phyloP scores from a whole-genome alignment of 2,888 invertebrate species.

The Tipula vernalis region DNA sequence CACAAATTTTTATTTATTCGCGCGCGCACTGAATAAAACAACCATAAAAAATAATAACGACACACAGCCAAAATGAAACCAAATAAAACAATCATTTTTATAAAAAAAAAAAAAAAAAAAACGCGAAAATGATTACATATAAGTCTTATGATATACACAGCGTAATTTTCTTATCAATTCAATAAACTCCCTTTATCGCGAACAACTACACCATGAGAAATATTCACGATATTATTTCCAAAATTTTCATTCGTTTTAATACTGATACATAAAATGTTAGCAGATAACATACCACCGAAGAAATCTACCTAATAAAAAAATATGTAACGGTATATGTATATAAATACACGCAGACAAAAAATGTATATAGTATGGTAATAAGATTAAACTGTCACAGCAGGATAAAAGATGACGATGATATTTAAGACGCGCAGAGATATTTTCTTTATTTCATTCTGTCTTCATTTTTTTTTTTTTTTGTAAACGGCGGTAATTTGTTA shows the following conservation, averaged over 20 bases:
- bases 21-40: not conserved
- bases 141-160: not conserved
- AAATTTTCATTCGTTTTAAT: not conserved
- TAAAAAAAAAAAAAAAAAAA: not conserved
- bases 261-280: not conserved
- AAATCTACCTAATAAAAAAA: not conserved
- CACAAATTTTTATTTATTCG: not conserved
- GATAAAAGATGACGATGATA: not conserved
- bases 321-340: not conserved
- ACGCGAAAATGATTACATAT: not conserved
- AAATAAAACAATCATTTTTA: not conserved
- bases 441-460: not conserved
- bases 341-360: not conserved
- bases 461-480: not conserved
- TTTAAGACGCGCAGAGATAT: not conserved
- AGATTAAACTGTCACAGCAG: constrained; percentile 4
- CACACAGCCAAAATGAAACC: not conserved
- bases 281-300: not conserved
- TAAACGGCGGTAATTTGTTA: not conserved
- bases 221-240: not conserved
- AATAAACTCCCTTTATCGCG: not conserved
- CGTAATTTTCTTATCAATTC: not conserved
- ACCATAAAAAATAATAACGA: not conserved
- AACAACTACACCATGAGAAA: not conserved
- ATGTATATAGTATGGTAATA: not conserved